These are phyloP conservation scores for Bufo bufo DNA, from an alignment of 2,113 vertebrate species.

Conservation along the genomic window DNA sequence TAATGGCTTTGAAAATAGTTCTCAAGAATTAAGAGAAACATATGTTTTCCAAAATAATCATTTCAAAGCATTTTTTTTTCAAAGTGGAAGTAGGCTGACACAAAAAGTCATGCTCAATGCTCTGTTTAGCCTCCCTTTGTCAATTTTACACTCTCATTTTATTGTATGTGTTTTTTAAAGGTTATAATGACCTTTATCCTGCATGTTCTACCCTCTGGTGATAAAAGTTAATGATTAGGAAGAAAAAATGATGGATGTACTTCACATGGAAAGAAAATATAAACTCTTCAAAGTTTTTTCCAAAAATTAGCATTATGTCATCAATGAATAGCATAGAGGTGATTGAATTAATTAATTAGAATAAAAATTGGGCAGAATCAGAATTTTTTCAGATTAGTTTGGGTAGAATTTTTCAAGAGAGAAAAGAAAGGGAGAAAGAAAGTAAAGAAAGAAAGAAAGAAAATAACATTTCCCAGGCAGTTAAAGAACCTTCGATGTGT, in stretches of 20 bases:
- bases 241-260: not conserved
- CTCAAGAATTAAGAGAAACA: constrained; percentile 77
- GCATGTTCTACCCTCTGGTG: not conserved
- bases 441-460: no score
- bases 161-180: not conserved
- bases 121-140: constrained; percentile 28
- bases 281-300: no score
- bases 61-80: constrained; percentile 65
- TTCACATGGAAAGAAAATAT: not conserved
- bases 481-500: no score
- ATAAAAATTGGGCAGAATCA: no score
- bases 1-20: constrained; percentile 74
- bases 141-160: not conserved
- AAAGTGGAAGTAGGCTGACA: constrained; percentile 58
- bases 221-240: not conserved
- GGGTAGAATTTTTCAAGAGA: no score
- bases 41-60: constrained; percentile 70
- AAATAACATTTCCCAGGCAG: no score
- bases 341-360: no score
- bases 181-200: not conserved
- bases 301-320: no score
- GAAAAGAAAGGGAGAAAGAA: no score
- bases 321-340: no score
- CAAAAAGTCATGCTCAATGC: constrained; percentile 52
- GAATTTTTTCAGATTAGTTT: no score